Percentiles rank a stretch among this genome's conserved stretches.
These are phyloP conservation scores for Gouania willdenowi DNA, from an alignment of 2,797 vertebrate genomes.

Conservation along the genomic window DNA sequence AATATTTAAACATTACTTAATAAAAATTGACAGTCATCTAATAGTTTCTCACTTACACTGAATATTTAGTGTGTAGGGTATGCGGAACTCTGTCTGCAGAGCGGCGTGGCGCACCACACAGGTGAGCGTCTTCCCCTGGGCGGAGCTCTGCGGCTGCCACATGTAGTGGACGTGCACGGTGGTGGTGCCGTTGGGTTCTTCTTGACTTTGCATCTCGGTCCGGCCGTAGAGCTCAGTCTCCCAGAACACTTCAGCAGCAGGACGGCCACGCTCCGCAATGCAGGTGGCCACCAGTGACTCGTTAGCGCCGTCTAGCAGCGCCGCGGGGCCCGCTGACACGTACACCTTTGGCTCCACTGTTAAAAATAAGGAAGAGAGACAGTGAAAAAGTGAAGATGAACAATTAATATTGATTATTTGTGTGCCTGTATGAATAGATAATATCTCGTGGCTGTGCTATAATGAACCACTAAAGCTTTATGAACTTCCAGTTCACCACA, in stretches of 20 bases:
- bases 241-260: slow-evolving; percentile 87
- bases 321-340: slow-evolving; percentile 80
- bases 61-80: slow-evolving; percentile 83
- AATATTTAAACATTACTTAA: too few relatives aligned
- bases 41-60: slow-evolving; percentile 83
- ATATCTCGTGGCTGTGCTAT: slow-evolving; percentile 41
- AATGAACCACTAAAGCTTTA: slow-evolving; percentile 44
- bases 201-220: slow-evolving; percentile 70
- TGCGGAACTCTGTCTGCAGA: slow-evolving; percentile 84
- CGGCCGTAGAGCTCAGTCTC: slow-evolving; percentile 84
- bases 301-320: slow-evolving; percentile 84
- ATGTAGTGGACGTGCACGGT: slow-evolving; percentile 82
- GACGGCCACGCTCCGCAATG: slow-evolving; percentile 89
- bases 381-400: slow-evolving; percentile 34
- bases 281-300: slow-evolving; percentile 89
- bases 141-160: slow-evolving; percentile 83
- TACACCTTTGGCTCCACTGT: slow-evolving; percentile 92
- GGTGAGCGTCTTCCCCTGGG: slow-evolving; percentile 84
- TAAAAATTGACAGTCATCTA: too few relatives aligned
- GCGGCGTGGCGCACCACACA: slow-evolving; percentile 91
- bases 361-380: slow-evolving; percentile 5
- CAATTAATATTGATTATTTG: slow-evolving; percentile 53
- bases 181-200: slow-evolving; percentile 84
- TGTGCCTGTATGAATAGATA: slow-evolving; percentile 63
- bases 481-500: slow-evolving; percentile 51